phyloP scores from a whole-genome alignment of 1,140 invertebrate genomes.

The Drosophila sp. region DNA sequence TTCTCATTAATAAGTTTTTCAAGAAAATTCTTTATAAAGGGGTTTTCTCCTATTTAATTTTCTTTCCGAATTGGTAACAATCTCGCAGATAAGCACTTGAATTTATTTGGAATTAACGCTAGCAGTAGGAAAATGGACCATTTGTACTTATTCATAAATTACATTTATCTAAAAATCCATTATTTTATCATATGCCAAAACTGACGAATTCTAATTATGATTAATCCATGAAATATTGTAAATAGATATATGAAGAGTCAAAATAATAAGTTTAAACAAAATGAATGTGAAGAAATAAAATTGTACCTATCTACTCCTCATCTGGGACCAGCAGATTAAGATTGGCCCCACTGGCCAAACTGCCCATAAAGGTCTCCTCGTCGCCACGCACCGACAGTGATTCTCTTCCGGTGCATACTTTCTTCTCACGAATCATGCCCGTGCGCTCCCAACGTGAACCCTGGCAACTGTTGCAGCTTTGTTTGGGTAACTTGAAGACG shows the following conservation, averaged over 20 bases:
- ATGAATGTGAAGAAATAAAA: conserved; percentile 4
- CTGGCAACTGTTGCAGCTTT: conserved; percentile 91
- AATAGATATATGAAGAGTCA: conserved; percentile 21
- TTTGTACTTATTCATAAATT: conserved; percentile 60
- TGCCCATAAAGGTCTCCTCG: conserved; percentile 88
- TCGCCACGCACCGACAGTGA: conserved; percentile 88
- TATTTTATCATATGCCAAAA: conserved; percentile 54
- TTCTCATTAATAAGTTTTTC: no score
- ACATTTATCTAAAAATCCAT: conserved; percentile 23
- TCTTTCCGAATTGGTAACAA: background rate
- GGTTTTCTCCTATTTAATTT: no score
- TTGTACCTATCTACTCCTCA: conserved; percentile 46
- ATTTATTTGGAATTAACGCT: background rate
- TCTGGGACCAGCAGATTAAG: conserved; percentile 88
- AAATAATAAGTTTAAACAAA: conserved; percentile 20
- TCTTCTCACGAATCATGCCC: conserved; percentile 91
- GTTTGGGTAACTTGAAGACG: conserved; percentile 90
- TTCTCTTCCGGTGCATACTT: conserved; percentile 83
- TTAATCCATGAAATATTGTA: conserved; percentile 31
- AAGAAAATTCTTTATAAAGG: no score
- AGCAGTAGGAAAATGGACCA: conserved; percentile 24
- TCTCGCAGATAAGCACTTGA: conserved; percentile 36
- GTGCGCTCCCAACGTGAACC: conserved; percentile 90
- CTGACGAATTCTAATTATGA: conserved; percentile 16
- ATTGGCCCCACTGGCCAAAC: conserved; percentile 85